Percentiles rank a stretch among this genome's conserved stretches.
Evolutionary conservation across 2,888 invertebrate genomes (phyloP).

Genomic region (Dendrolimus houi): DNA sequence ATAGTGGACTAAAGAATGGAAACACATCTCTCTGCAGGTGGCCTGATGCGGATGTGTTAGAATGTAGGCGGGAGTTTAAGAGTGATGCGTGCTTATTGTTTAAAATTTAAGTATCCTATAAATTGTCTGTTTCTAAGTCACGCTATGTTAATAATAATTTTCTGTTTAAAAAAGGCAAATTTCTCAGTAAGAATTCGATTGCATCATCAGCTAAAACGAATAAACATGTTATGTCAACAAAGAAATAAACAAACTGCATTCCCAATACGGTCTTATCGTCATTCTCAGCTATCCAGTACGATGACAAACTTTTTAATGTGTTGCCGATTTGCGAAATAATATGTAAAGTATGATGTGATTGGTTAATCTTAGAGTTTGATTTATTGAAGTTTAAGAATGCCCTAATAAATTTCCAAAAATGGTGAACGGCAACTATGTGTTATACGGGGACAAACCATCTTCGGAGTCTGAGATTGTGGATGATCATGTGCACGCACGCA

Average conservation of each 20-base stretch:
- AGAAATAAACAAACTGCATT: slow-evolving; percentile 53
- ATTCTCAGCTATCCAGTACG: slow-evolving; percentile 9
- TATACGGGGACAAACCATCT: slow-evolving; percentile 61
- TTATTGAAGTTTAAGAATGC: slow-evolving; percentile 12
- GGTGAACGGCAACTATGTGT: slow-evolving; percentile 69
- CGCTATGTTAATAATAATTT: too few relatives aligned
- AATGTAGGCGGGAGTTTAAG: too few relatives aligned
- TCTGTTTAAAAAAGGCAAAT: background rate
- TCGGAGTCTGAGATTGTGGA: slow-evolving; percentile 64
- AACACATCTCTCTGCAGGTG: too few relatives aligned
- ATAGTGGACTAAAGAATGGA: too few relatives aligned
- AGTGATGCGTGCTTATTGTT: too few relatives aligned
- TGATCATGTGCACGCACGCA: slow-evolving; percentile 56
- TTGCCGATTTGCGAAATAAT: slow-evolving; percentile 1
- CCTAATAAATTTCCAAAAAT: slow-evolving; percentile 32
- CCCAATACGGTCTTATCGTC: slow-evolving; percentile 13
- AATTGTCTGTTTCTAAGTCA: too few relatives aligned
- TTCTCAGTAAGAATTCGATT: slow-evolving; percentile 37
- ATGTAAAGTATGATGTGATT: background rate
- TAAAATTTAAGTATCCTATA: too few relatives aligned
- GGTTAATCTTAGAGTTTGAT: background rate
- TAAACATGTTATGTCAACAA: slow-evolving; percentile 36
- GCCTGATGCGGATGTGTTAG: too few relatives aligned
- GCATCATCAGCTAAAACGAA: slow-evolving; percentile 26
- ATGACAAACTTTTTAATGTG: slow-evolving; percentile 13